Conservation (phyloP, 1,140 invertebrate species). For the Drosophila mauritiana region DNA sequence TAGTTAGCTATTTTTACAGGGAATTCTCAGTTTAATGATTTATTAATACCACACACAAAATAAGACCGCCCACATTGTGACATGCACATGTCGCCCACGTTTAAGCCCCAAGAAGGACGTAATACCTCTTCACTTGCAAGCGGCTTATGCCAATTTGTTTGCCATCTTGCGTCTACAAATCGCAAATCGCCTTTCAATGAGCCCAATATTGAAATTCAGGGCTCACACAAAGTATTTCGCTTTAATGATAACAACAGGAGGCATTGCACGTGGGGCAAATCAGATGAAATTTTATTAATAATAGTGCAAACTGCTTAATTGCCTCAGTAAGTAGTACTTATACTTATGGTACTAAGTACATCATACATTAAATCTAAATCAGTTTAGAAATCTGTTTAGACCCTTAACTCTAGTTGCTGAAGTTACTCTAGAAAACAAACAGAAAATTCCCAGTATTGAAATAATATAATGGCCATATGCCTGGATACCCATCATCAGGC, state of each 20-base stretch:
- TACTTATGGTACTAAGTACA: too few species aligned
- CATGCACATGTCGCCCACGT: constrained; percentile 1
- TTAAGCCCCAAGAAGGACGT: not conserved
- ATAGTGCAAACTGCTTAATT: too few species aligned
- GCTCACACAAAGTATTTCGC: constrained; percentile 1
- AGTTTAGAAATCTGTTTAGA: too few species aligned
- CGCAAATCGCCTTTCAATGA: constrained; percentile 53
- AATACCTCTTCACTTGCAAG: constrained; percentile 37
- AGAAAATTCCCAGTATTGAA: constrained; percentile 3
- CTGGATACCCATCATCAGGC: constrained; percentile 5
- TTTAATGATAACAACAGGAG: constrained; percentile 13
- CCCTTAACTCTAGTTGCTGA: too few species aligned
- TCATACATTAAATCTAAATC: too few species aligned
- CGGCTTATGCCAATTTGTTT: constrained; percentile 72
- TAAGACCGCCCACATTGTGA: not conserved
- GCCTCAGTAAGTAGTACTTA: too few species aligned
- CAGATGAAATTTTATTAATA: not conserved
- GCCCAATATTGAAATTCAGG: constrained; percentile 8
- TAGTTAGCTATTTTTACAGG: not conserved
- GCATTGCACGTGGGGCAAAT: not conserved
- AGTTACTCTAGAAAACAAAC: too few species aligned
- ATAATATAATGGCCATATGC: constrained; percentile 6
- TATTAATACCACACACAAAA: constrained; percentile 1
- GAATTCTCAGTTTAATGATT: constrained; percentile 1
- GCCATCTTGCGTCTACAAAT: constrained; percentile 42